Evolutionary conservation across 2,888 invertebrate genomes (phyloP).

Genomic region (Drosophila tanythrix): DNA sequence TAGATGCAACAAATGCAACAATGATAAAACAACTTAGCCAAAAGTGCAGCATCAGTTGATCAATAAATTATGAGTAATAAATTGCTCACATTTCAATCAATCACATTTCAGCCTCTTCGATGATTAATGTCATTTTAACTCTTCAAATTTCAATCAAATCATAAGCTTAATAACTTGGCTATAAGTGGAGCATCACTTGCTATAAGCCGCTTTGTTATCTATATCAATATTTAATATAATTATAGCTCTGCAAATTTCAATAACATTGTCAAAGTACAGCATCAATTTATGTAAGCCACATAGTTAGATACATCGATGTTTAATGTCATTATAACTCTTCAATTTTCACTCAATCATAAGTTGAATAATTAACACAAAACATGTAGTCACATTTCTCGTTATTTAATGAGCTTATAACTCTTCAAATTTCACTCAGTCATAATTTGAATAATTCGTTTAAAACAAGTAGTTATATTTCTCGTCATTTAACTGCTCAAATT

Average conservation of each 20-base stretch:
- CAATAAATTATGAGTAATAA: neutral
- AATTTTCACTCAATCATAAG: neutral
- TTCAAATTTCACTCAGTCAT: neutral
- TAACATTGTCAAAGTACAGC: neutral
- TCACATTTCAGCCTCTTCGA: neutral
- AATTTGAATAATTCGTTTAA: neutral
- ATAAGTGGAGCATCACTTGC: too few species aligned
- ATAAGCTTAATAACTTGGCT: too few species aligned
- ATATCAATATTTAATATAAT: too few species aligned
- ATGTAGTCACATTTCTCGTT: rapidly evolving
- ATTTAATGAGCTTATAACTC: neutral
- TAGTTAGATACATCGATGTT: too few species aligned
- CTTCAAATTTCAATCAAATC: too few species aligned
- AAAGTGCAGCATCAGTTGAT: neutral
- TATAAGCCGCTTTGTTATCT: too few species aligned
- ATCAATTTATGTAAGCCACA: rapidly evolving
- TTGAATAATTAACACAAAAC: too few species aligned
- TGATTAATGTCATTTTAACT: too few species aligned
- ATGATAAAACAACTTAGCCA: neutral
- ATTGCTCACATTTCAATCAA: too few species aligned
- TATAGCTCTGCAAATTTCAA: neutral
- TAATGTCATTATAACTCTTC: too few species aligned
- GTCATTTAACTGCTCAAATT: neutral
- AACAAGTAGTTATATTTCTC: neutral
- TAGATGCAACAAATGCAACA: too few species aligned